Evolutionary conservation across 1,140 invertebrate species (phyloP).

Genomic region (Procambarus virginalis): DNA sequence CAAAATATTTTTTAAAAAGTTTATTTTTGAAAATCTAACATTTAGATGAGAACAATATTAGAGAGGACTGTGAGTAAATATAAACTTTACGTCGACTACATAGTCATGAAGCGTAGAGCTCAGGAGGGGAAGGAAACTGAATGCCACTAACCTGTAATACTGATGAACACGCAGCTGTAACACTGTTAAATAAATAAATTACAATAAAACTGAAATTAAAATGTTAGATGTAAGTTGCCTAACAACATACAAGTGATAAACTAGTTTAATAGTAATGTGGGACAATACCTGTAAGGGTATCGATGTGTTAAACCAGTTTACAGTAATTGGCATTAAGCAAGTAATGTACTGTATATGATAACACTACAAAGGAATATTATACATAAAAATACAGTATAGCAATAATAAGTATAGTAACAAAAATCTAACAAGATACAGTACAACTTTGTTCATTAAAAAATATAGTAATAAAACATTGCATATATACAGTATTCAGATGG

Average conservation of each 20-base stretch:
- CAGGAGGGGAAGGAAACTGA: not conserved
- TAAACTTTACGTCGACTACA: conserved; percentile 14
- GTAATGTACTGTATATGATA: too few relatives aligned
- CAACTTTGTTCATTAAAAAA: not conserved
- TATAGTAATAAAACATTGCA: not conserved
- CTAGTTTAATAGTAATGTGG: too few relatives aligned
- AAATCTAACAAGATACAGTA: too few relatives aligned
- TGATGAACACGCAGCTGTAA: not conserved
- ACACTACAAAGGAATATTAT: too few relatives aligned
- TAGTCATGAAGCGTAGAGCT: not conserved
- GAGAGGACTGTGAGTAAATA: conserved; percentile 9
- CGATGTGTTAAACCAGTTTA: too few relatives aligned
- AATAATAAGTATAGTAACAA: not conserved
- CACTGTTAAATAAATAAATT: not conserved
- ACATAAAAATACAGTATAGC: not conserved
- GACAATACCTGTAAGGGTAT: too few relatives aligned
- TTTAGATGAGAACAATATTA: conserved; percentile 28
- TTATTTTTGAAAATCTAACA: conserved; percentile 29
- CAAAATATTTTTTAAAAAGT: not conserved
- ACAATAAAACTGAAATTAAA: not conserved
- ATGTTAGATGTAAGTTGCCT: not conserved
- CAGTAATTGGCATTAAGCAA: too few relatives aligned
- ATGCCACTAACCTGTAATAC: not conserved
- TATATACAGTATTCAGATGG: not conserved
- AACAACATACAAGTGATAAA: too few relatives aligned